Evolutionary conservation across 2,113 vertebrate species (phyloP).

Genomic region (Emydura subglobosa): DNA sequence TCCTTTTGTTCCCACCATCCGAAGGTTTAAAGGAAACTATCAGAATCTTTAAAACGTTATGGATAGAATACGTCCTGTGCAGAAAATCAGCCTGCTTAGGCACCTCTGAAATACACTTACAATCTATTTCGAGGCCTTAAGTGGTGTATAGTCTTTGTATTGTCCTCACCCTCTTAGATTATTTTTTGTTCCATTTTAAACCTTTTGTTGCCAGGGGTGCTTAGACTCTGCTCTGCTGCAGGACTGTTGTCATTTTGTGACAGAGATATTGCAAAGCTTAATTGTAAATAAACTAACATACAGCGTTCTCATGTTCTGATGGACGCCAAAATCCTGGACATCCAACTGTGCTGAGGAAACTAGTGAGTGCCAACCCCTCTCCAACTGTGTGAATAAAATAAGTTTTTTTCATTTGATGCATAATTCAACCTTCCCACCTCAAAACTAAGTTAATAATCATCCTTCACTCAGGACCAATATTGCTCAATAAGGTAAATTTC

Average conservation of each 20-base stretch:
- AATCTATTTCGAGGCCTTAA: neutral
- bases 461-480: neutral
- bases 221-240: neutral
- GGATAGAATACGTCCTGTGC: conserved; percentile 40
- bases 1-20: conserved; percentile 30
- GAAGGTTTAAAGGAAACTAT: conserved; percentile 60
- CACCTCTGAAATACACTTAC: neutral
- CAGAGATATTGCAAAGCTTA: neutral
- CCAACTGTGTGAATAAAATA: conserved; percentile 13
- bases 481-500: neutral
- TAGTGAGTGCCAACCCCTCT: neutral
- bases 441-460: neutral
- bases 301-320: conserved; percentile 14
- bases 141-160: neutral
- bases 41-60: conserved; percentile 31
- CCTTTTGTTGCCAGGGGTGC: neutral
- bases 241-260: neutral
- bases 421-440: neutral
- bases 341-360: conserved; percentile 58
- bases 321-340: conserved; percentile 18
- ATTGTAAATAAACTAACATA: neutral
- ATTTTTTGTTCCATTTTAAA: neutral
- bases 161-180: neutral
- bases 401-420: conserved; percentile 21
- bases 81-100: conserved; percentile 42